phyloP scores from a whole-genome alignment of 2,113 vertebrate species.

The Oreochromis tanganicae region DNA sequence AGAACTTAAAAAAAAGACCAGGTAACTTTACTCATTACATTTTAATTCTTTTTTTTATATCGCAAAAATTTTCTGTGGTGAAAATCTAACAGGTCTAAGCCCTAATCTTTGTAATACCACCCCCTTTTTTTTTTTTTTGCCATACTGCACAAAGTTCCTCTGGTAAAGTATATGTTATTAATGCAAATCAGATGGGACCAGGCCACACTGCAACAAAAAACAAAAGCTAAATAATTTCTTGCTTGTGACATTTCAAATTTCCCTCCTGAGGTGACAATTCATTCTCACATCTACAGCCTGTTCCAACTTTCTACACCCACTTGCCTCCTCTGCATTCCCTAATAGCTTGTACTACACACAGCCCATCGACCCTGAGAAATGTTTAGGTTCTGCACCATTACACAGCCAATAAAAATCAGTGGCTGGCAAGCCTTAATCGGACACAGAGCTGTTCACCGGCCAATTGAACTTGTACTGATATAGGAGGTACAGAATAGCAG shows the following conservation, averaged over 20 bases:
- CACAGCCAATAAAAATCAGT: slow-evolving; percentile 74
- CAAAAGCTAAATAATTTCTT: slow-evolving; percentile 24
- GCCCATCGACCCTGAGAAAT: slow-evolving; percentile 73
- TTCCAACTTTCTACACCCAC: slow-evolving; percentile 17
- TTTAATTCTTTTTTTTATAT: not conserved
- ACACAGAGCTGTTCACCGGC: slow-evolving; percentile 49
- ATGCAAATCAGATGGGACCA: slow-evolving; percentile 7
- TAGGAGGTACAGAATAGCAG: not conserved
- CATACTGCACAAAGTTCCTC: slow-evolving; percentile 12
- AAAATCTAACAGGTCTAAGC: not conserved
- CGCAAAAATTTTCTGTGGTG: not conserved
- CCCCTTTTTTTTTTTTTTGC: not conserved
- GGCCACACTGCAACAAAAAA: slow-evolving; percentile 22
- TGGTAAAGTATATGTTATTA: slow-evolving; percentile 23
- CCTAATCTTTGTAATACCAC: not conserved
- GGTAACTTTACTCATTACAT: not conserved
- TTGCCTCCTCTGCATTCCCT: slow-evolving; percentile 27
- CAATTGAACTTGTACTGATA: slow-evolving; percentile 38
- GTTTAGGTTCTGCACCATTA: slow-evolving; percentile 74
- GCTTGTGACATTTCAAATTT: slow-evolving; percentile 46
- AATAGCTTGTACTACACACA: slow-evolving; percentile 61
- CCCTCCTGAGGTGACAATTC: slow-evolving; percentile 30
- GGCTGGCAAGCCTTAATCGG: slow-evolving; percentile 64
- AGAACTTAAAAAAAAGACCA: not conserved
- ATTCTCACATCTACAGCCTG: slow-evolving; percentile 17